Evolutionary conservation across 2,888 invertebrate genomes (phyloP).

Genomic region (Thumatha senex): DNA sequence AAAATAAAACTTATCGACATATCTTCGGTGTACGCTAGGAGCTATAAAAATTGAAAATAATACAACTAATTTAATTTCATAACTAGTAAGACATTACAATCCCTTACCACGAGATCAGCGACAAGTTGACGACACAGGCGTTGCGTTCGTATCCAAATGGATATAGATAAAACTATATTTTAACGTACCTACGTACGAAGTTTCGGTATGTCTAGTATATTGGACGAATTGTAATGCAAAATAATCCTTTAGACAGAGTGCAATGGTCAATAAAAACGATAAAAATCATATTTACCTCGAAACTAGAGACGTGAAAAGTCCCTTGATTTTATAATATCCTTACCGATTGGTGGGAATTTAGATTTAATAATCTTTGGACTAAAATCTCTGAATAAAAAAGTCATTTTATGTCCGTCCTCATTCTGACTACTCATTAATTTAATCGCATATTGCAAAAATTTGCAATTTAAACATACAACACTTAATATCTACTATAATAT

Average conservation of each 20-base stretch:
- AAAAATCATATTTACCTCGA: conserved; percentile 28
- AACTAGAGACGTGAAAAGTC: conserved; percentile 52
- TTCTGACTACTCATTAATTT: conserved; percentile 76
- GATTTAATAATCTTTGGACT: conserved; percentile 79
- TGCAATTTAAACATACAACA: conserved; percentile 83
- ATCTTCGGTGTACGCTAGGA: conserved; percentile 84
- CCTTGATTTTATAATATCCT: conserved; percentile 62
- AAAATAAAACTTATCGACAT: conserved; percentile 84
- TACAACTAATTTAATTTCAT: conserved; percentile 83
- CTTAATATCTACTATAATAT: conserved; percentile 80
- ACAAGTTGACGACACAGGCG: conserved; percentile 72
- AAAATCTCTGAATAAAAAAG: conserved; percentile 60
- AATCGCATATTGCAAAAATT: conserved; percentile 81
- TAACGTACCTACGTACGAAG: conserved; percentile 25
- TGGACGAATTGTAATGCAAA: conserved; percentile 28
- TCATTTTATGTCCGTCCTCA: conserved; percentile 71
- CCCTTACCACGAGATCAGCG: conserved; percentile 84
- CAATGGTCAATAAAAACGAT: conserved; percentile 26
- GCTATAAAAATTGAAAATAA: conserved; percentile 83
- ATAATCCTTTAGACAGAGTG: conserved; percentile 18
- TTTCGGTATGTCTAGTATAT: conserved; percentile 32
- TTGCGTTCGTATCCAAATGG: conserved; percentile 45
- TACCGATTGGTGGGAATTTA: conserved; percentile 78
- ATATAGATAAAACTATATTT: conserved; percentile 23
- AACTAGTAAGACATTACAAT: conserved; percentile 82